These are phyloP conservation scores for Pseudomyrmex sp. DNA, from an alignment of 1,140 invertebrate genomes.

Conservation along the genomic window DNA sequence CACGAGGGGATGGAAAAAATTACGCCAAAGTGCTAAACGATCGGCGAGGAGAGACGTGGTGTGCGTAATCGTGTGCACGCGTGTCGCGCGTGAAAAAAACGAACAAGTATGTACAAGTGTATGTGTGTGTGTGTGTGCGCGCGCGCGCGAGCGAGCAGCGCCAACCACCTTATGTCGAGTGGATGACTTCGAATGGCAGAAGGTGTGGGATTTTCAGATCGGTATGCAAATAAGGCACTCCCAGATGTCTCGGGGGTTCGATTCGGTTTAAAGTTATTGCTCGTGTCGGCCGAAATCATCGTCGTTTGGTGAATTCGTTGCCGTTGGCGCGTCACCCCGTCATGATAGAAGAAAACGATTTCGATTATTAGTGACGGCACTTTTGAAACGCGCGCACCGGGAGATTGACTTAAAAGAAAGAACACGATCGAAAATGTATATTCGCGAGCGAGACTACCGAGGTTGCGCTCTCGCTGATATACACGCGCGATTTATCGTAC, in stretches of 20 bases:
- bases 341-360: slow-evolving; percentile 30
- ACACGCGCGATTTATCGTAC: neutral
- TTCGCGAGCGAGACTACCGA: neutral
- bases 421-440: neutral
- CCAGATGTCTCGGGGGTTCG: slow-evolving; percentile 82
- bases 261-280: slow-evolving; percentile 81
- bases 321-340: slow-evolving; percentile 42
- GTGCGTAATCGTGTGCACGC: slow-evolving; percentile 34
- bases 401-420: neutral
- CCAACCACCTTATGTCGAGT: slow-evolving; percentile 78
- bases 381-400: neutral
- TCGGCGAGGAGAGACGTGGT: slow-evolving; percentile 64
- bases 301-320: slow-evolving; percentile 68
- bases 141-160: slow-evolving; percentile 24
- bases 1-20: slow-evolving; percentile 75
- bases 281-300: slow-evolving; percentile 75
- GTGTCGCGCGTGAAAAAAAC: slow-evolving; percentile 24
- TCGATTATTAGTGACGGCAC: slow-evolving; percentile 38
- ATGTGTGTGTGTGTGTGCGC: neutral
- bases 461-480: neutral
- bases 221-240: slow-evolving; percentile 83
- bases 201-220: slow-evolving; percentile 81
- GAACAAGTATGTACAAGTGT: neutral
- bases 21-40: slow-evolving; percentile 81
- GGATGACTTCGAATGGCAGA: slow-evolving; percentile 79